Evolutionary conservation across 2,797 vertebrate genomes (phyloP).

Genomic region (Triplophysa yarkandensis): DNA sequence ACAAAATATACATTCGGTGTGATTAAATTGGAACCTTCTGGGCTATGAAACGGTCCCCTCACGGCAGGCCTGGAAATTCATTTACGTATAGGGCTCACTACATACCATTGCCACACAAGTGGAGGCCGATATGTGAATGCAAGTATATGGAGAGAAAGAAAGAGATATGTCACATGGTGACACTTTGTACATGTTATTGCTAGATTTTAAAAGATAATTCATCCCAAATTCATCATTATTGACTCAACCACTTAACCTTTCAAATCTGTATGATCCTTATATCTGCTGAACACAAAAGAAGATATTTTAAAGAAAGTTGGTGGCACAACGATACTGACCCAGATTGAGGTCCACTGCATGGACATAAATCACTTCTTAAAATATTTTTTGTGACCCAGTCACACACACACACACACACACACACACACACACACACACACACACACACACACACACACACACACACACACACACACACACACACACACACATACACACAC

Average conservation of each 20-base stretch:
- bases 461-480: neutral
- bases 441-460: neutral
- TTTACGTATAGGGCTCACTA: conserved; percentile 26
- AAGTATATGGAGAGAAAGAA: conserved; percentile 26
- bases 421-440: neutral
- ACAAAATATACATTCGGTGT: conserved; percentile 59
- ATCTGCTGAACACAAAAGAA: too few species aligned
- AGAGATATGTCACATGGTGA: too few species aligned
- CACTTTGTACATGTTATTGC: too few species aligned
- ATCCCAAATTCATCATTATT: too few species aligned
- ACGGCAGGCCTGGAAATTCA: conserved; percentile 51
- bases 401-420: neutral
- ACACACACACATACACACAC: conserved; percentile 22
- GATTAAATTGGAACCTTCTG: conserved; percentile 60
- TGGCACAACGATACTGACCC: too few species aligned
- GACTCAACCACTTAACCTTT: too few species aligned
- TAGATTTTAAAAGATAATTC: too few species aligned
- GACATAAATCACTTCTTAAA: too few species aligned
- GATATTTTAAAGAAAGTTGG: too few species aligned
- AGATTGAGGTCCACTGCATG: too few species aligned
- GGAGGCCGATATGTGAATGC: conserved; percentile 37
- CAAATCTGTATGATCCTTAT: too few species aligned
- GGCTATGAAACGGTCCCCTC: conserved; percentile 29
- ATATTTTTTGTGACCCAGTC: too few species aligned
- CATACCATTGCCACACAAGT: conserved; percentile 35